Evolutionary conservation across 2,888 invertebrate species (phyloP), one percentile per base, ranked within the genome.

Genomic region (Abrostola triplasia): DNA sequence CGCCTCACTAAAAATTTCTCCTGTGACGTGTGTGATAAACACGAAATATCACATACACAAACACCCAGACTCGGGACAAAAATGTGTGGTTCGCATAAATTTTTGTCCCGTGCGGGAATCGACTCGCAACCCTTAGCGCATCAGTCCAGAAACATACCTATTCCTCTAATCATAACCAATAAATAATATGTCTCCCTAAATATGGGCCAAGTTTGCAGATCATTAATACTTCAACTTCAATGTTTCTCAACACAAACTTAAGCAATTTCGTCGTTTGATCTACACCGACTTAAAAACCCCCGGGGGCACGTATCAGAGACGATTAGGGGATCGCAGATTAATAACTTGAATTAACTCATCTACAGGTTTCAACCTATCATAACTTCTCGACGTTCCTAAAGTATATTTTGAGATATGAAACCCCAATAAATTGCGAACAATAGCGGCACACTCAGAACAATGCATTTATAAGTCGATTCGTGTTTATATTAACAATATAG

Each of bases 401-500:
- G 42, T 59, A 71, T 77, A 67, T 70, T 73, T 66, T 66, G 62
- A 70, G 52, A 66, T 61, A 53, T 55, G 63, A 52, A 59, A 12
- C 59, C 55, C 59, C 54, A 70, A 65, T 69, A 77, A 42, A 67
- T 67, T 67, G 51, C 59, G 51, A 59, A 78, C 72, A 78, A 78
- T 78, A 72, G 53, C 63, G n/a, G 50, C 52, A 49, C 56, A 57
- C 13, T 54, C 48, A 58, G 72, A 80, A 80, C 81, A 79, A 78
- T 78, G 81, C 70, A 64, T 75, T 77, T 67, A 68, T 59, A 68
- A 61, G 52, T 54, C 57, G 49, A 56, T 63, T 67, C 38, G 59
- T 80, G 78, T 78, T 78, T 78, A 78, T 77, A 59, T 67, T 65
- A 60, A 66, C 62, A 59, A 44, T 55, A 49, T 59, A 58, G 52